Evolutionary conservation across 1,140 invertebrate species (phyloP).

Genomic region (Dufourea novaeangliae): DNA sequence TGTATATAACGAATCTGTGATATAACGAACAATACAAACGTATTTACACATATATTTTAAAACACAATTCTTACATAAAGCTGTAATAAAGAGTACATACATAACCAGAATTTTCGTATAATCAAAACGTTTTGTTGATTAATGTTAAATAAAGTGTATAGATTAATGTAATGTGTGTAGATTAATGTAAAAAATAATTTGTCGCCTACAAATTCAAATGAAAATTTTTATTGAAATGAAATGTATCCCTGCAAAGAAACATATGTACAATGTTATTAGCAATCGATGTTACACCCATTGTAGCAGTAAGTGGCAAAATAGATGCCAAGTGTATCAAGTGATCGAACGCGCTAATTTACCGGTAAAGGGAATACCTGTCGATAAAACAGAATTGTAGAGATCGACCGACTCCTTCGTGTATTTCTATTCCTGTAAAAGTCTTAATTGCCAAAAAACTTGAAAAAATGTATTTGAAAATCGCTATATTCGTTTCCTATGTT

Average conservation of each 20-base stretch:
- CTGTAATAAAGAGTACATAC: too few species aligned
- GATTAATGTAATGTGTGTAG: too few species aligned
- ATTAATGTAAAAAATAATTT: too few species aligned
- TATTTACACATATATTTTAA: too few species aligned
- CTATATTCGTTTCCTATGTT: background rate
- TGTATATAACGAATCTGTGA: too few species aligned
- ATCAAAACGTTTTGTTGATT: too few species aligned
- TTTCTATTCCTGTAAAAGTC: background rate
- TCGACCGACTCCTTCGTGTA: too few species aligned
- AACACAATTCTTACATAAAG: too few species aligned
- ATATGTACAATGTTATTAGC: background rate
- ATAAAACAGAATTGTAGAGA: background rate
- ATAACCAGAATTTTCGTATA: too few species aligned
- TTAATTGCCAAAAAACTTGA: background rate
- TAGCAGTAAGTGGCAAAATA: slow-evolving; percentile 2
- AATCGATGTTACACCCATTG: background rate
- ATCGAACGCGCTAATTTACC: background rate
- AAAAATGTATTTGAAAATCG: background rate
- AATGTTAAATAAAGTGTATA: too few species aligned
- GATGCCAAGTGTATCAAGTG: slow-evolving; percentile 28
- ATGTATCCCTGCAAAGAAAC: background rate
- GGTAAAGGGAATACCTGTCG: background rate
- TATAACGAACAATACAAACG: too few species aligned
- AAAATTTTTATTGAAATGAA: background rate
- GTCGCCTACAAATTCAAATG: background rate